These are phyloP conservation scores for Stichodactyla helianthus DNA, from an alignment of 64 coral and sea anemone genomes.

Conservation along the genomic window DNA sequence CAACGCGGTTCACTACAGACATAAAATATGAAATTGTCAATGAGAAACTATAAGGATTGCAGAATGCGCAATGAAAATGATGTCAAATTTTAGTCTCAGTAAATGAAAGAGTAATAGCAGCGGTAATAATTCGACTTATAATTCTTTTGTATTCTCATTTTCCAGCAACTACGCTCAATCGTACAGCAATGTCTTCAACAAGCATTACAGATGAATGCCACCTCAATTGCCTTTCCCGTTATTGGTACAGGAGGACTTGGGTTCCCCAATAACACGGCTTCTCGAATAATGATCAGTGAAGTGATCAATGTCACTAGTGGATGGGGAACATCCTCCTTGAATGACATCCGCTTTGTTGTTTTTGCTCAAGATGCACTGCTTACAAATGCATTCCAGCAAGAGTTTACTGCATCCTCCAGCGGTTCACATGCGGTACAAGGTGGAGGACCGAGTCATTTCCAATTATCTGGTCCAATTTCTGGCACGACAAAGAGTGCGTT, in stretches of 20 bases:
- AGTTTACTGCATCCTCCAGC: background rate
- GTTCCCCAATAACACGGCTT: slow-evolving; percentile 33
- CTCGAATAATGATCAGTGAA: slow-evolving; percentile 49
- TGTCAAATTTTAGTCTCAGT: no score
- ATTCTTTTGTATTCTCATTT: background rate
- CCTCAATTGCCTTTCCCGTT: slow-evolving; percentile 69
- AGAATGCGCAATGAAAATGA: no score
- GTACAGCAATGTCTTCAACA: slow-evolving; percentile 54
- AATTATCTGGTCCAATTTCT: background rate
- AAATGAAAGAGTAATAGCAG: no score
- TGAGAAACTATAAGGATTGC: no score
- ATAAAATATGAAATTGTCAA: no score
- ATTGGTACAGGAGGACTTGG: slow-evolving; percentile 58
- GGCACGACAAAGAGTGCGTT: background rate
- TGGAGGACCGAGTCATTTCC: background rate
- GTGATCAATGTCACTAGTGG: slow-evolving; percentile 20
- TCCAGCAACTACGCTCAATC: slow-evolving; percentile 38
- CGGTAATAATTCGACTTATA: background rate
- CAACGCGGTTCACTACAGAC: no score
- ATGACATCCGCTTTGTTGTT: slow-evolving; percentile 60
- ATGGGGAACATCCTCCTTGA: background rate
- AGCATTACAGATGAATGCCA: slow-evolving; percentile 18
- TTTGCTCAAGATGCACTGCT: slow-evolving; percentile 43
- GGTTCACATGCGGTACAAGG: background rate
- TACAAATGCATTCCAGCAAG: slow-evolving; percentile 32